phyloP scores from a whole-genome alignment of 2,113 vertebrate genomes.

The Spea bombifrons region DNA sequence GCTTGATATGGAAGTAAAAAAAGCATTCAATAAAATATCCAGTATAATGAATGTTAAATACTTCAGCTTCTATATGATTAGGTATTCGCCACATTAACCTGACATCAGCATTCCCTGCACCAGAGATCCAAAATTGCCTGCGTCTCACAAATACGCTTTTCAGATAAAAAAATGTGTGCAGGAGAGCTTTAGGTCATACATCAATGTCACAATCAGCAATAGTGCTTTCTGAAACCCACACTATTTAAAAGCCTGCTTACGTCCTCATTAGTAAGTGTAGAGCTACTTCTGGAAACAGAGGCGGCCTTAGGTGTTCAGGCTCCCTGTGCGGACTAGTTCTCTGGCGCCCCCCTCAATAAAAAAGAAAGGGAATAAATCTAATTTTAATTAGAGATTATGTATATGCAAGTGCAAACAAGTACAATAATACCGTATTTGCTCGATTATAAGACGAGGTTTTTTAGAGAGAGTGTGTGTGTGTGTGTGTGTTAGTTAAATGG shows the following conservation, averaged over 20 bases:
- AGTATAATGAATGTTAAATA: constrained; percentile 42
- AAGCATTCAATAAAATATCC: constrained; percentile 27
- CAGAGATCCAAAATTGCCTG: constrained; percentile 16
- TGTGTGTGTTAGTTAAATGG: no score
- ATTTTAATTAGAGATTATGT: no score
- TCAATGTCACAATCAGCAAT: constrained; percentile 34
- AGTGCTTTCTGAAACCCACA: not conserved
- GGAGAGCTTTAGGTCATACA: constrained; percentile 29
- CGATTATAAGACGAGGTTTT: no score
- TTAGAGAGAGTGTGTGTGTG: no score
- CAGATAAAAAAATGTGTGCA: constrained; percentile 5
- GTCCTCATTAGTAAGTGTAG: not conserved
- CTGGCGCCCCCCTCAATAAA: no score
- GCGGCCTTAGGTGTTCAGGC: no score
- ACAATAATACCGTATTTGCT: no score
- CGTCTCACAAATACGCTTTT: constrained; percentile 12
- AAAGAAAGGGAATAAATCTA: no score
- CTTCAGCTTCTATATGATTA: constrained; percentile 34
- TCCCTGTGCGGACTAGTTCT: no score
- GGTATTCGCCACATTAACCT: constrained; percentile 32
- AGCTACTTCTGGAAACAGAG: not conserved
- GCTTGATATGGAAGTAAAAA: constrained; percentile 25
- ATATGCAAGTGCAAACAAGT: no score
- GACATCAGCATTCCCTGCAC: constrained; percentile 36
- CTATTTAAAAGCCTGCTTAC: constrained; percentile 7